These are phyloP conservation scores for Thomomys bottae DNA, from an alignment of 2,113 vertebrate genomes.

Conservation along the genomic window DNA sequence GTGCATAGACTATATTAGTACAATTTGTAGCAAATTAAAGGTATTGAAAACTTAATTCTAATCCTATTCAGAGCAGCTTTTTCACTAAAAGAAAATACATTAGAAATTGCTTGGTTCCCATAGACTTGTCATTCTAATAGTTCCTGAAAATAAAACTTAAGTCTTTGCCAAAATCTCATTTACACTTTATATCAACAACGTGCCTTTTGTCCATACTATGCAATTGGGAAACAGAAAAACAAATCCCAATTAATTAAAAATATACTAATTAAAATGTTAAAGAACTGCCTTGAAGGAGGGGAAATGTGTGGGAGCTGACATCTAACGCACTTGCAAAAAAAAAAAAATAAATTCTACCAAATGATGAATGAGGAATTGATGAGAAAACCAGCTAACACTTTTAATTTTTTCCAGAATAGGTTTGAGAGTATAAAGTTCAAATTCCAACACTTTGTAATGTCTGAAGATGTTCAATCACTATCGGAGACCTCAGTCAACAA, in stretches of 20 bases:
- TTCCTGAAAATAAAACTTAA: slow-evolving; percentile 67
- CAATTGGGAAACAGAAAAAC: slow-evolving; percentile 60
- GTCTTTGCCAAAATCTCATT: slow-evolving; percentile 66
- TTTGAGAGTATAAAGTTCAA: slow-evolving; percentile 2
- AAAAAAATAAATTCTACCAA: slow-evolving; percentile 43
- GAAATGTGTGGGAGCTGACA: slow-evolving; percentile 45
- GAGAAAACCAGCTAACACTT: neutral
- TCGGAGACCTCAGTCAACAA: neutral
- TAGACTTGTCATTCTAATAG: slow-evolving; percentile 70
- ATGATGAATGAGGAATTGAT: neutral
- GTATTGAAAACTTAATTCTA: slow-evolving; percentile 30
- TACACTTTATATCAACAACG: slow-evolving; percentile 60
- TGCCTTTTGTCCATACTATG: slow-evolving; percentile 52
- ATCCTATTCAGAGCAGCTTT: slow-evolving; percentile 31
- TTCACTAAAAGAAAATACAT: slow-evolving; percentile 53
- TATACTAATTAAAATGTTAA: slow-evolving; percentile 57
- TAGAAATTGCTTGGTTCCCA: slow-evolving; percentile 66
- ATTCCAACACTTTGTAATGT: slow-evolving; percentile 32
- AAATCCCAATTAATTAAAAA: slow-evolving; percentile 56
- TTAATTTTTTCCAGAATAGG: slow-evolving; percentile 28
- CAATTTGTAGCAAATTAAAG: slow-evolving; percentile 38
- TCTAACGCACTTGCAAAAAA: slow-evolving; percentile 41
- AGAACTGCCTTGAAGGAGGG: slow-evolving; percentile 19
- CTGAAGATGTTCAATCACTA: neutral
- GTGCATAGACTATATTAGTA: slow-evolving; percentile 19